Evolutionary conservation across 2,888 invertebrate species (phyloP).

Genomic region (Galerucella pusilla): DNA sequence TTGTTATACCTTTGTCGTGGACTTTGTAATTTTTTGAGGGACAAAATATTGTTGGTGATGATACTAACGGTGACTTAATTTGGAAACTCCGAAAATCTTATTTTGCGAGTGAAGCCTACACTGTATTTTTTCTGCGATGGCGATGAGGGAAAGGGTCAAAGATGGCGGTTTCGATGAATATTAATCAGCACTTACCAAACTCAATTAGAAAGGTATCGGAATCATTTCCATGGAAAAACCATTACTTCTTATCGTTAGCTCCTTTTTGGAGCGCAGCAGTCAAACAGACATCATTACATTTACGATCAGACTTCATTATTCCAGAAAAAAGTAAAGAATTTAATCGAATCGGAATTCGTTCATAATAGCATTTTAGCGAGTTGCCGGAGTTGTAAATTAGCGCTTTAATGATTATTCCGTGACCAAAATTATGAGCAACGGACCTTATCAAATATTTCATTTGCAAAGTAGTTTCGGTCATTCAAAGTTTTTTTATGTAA

Average conservation of each 20-base stretch:
- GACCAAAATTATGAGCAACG: slow-evolving; percentile 17
- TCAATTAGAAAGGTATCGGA: slow-evolving; percentile 61
- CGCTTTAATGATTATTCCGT: slow-evolving; percentile 23
- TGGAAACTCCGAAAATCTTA: neutral
- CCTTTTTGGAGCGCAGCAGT: slow-evolving; percentile 42
- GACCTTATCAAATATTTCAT: neutral
- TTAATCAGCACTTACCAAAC: slow-evolving; percentile 61
- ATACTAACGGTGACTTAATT: neutral
- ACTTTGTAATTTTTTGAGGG: too few species aligned
- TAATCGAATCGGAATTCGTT: slow-evolving; percentile 34
- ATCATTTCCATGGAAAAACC: slow-evolving; percentile 61
- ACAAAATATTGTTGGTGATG: too few species aligned
- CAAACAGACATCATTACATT: slow-evolving; percentile 44
- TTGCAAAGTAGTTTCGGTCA: neutral
- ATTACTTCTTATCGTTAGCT: slow-evolving; percentile 60
- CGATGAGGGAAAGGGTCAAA: slow-evolving; percentile 14
- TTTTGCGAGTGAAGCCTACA: neutral
- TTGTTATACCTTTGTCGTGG: too few species aligned
- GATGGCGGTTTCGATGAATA: slow-evolving; percentile 56
- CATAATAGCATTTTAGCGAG: slow-evolving; percentile 18
- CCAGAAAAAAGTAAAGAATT: slow-evolving; percentile 28
- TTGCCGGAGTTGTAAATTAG: slow-evolving; percentile 14
- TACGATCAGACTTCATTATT: slow-evolving; percentile 44
- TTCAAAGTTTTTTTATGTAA: too few species aligned
- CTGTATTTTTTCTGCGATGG: neutral